Percentiles rank a stretch among this genome's conserved stretches.
These are phyloP conservation scores for Serinus canaria DNA, from an alignment of 2,113 vertebrate species.

Conservation along the genomic window DNA sequence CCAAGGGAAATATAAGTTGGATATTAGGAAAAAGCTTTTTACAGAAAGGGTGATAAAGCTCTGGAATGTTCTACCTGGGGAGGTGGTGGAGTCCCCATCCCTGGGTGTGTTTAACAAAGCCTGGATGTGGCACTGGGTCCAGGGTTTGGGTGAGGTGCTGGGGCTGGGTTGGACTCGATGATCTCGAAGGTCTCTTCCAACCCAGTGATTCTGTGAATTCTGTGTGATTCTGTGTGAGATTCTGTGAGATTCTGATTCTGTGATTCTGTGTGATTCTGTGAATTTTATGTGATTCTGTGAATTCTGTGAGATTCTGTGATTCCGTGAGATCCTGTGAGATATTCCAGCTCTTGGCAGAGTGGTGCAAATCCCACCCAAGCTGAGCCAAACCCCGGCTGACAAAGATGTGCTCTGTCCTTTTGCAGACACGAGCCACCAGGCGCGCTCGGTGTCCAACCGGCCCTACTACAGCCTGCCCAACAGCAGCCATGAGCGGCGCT, in stretches of 20 bases:
- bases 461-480: constrained; percentile 86
- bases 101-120: neutral
- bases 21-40: neutral
- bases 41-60: neutral
- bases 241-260: neutral
- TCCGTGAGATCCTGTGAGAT: too few relatives aligned
- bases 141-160: neutral
- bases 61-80: neutral
- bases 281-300: too few relatives aligned
- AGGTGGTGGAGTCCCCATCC: neutral
- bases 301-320: too few relatives aligned
- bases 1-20: neutral
- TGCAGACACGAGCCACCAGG: constrained; percentile 85
- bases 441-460: constrained; percentile 83
- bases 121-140: neutral
- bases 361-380: accelerated
- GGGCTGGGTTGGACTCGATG: neutral
- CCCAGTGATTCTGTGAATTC: neutral
- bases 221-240: too few relatives aligned
- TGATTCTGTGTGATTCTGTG: too few relatives aligned
- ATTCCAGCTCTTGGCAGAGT: accelerated
- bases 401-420: neutral
- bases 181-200: neutral
- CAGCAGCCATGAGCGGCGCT: constrained; percentile 83
- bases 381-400: neutral